A percentile compares a stretch with the other conserved stretches of the same genome.
phyloP scores from a whole-genome alignment of 2,113 vertebrate species.

The Elaphurus davidianus region DNA sequence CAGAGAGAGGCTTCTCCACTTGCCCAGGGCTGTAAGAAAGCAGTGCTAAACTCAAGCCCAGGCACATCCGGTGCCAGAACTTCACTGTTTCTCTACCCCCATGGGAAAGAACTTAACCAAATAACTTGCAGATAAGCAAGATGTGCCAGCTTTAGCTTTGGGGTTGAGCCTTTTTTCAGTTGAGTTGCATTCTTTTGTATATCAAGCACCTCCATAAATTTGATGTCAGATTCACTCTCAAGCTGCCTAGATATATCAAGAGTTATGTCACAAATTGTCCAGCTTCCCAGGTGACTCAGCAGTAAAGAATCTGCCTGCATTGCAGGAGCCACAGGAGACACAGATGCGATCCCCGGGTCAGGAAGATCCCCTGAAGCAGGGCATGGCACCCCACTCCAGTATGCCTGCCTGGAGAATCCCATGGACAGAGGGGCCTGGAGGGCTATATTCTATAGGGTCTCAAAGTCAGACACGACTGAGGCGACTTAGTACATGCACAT shows the following conservation, averaged over 20 bases:
- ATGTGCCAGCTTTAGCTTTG: not conserved
- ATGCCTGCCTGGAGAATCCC: not conserved
- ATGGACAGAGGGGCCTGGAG: not conserved
- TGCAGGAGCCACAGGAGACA: not conserved
- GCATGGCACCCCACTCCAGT: not conserved
- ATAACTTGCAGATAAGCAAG: not conserved
- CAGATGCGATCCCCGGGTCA: not conserved
- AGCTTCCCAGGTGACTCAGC: not conserved
- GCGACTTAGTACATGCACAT: rapidly evolving
- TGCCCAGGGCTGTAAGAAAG: not conserved
- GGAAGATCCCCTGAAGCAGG: not conserved
- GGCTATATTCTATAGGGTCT: not conserved
- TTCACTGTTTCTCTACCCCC: not conserved
- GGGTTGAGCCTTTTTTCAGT: not conserved
- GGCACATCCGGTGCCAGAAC: not conserved
- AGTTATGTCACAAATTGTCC: not conserved
- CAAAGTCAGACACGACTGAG: not conserved
- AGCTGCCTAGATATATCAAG: not conserved
- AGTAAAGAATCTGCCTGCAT: not conserved
- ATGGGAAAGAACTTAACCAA: not conserved
- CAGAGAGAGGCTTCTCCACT: not conserved
- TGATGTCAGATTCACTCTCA: not conserved
- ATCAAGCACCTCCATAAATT: not conserved
- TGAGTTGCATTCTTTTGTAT: not conserved
- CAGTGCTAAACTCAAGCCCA: not conserved